Conservation (phyloP, 2,797 vertebrate species). For the Otolemur crassicaudatus region DNA sequence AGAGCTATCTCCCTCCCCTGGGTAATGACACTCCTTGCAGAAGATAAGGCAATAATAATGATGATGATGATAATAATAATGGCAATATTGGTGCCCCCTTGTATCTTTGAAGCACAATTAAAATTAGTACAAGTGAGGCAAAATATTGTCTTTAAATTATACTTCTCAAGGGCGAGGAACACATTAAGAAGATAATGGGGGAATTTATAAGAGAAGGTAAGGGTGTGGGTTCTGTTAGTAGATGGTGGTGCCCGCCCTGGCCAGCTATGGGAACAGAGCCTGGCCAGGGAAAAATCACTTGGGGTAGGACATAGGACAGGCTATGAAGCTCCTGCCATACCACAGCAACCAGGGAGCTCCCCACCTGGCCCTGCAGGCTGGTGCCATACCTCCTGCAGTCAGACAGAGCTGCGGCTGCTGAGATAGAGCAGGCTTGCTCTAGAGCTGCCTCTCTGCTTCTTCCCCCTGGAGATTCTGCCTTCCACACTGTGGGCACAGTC, state of each 20-base stretch:
- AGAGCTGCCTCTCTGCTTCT: constrained; percentile 66
- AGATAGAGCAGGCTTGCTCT: constrained; percentile 56
- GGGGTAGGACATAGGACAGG: constrained; percentile 70
- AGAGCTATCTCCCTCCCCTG: too few species aligned
- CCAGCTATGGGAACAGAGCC: neutral
- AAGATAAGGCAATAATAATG: too few species aligned
- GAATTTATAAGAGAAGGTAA: too few species aligned
- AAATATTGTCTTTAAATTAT: neutral
- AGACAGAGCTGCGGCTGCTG: constrained; percentile 72
- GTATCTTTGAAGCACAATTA: neutral
- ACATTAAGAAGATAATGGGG: accelerated
- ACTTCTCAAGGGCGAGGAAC: neutral
- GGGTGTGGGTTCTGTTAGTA: neutral
- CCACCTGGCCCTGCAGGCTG: constrained; percentile 69
- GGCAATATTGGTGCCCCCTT: neutral
- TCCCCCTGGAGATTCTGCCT: constrained; percentile 5
- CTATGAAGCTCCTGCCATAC: constrained; percentile 32
- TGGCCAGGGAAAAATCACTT: too few species aligned
- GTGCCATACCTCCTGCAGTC: constrained; percentile 61
- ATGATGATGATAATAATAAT: neutral
- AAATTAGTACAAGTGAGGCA: neutral
- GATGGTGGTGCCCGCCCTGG: neutral
- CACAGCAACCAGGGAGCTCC: constrained; percentile 82
- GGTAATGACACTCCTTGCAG: too few species aligned
- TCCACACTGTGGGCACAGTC: accelerated